Evolutionary conservation across 2,888 invertebrate genomes (phyloP), one percentile per base, ranked within the genome.

Genomic region (Xylota segnis): DNA sequence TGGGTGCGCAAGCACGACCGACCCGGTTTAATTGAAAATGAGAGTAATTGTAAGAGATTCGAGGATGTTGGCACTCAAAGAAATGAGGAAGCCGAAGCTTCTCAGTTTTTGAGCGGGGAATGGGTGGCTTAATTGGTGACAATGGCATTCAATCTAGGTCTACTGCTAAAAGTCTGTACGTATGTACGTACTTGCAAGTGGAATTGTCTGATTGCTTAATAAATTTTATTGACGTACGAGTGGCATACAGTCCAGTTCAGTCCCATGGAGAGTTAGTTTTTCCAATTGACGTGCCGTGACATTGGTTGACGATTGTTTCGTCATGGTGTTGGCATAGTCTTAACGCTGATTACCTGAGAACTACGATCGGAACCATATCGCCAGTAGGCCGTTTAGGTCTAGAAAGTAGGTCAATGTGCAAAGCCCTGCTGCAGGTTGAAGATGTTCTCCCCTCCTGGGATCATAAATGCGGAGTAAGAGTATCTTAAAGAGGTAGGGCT

Each of bases 61-160:
- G 86, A 86, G 86, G 86, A 86, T 86, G 86, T 86, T 86, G 82
- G 72, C 66, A 77, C 82, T 86, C 76, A 77, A 86, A 77, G 82
- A 82, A 82, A 86, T 86, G 72, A 86, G 86, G 82, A 86, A 82
- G 45, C 81, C 47, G 45, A 63, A 75, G 71, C 61, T 61, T 43
- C 37, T 70, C 40, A 50, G 12, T 79, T 59, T 74, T 66, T 54
- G 16, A 63, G n/a, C 43, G 45, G n/a, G 59, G 14, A 66, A 68
- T 74, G 68, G 72, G 47, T 32, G 63, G 68, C 74, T 68, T 81
- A 74, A 84, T 83, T 84, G 83, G 61, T 83, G 79, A 72, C 65
- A 79, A 79, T 79, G 45, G 37, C 72, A 59, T 23, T 29, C 27
- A 59, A 45, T 43, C 18, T n/a, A 32, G 32, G 37, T 4, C 18